phyloP scores from a whole-genome alignment of 2,797 vertebrate species.

The Kryptopterus vitreolus region DNA sequence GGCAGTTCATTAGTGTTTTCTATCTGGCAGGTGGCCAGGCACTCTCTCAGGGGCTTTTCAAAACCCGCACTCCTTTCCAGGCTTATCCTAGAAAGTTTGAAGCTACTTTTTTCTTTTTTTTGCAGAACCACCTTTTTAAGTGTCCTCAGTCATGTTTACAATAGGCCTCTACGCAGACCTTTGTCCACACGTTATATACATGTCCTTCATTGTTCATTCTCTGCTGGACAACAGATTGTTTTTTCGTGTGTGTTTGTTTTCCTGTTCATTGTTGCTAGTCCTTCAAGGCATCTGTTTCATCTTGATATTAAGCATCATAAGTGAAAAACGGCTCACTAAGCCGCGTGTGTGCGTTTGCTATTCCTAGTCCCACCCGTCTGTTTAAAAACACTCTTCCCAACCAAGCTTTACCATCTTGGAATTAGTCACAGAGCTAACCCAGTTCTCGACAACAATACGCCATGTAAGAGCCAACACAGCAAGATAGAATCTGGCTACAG shows the following conservation, averaged over 20 bases:
- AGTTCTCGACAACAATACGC: slow-evolving; percentile 42
- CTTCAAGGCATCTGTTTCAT: slow-evolving; percentile 40
- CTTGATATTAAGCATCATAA: slow-evolving; percentile 30
- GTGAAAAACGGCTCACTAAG: slow-evolving; percentile 39
- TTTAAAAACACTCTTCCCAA: slow-evolving; percentile 50
- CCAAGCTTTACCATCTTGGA: slow-evolving; percentile 45
- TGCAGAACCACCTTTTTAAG: slow-evolving; percentile 28
- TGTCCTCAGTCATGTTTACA: neutral
- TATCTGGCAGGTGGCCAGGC: slow-evolving; percentile 57
- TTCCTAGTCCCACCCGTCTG: slow-evolving; percentile 47
- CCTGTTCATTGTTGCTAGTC: slow-evolving; percentile 20
- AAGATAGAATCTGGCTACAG: slow-evolving; percentile 49
- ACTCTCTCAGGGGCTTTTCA: slow-evolving; percentile 48
- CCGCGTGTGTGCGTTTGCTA: slow-evolving; percentile 37
- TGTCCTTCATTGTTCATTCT: neutral
- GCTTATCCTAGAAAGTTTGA: slow-evolving; percentile 47
- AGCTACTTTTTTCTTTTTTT: slow-evolving; percentile 36
- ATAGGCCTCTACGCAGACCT: neutral
- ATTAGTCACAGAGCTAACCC: slow-evolving; percentile 44
- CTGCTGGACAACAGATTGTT: neutral
- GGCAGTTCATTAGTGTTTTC: slow-evolving; percentile 58
- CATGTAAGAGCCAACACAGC: slow-evolving; percentile 31
- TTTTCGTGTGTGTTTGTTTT: too few relatives aligned
- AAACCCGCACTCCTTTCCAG: slow-evolving; percentile 37
- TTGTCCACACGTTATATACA: neutral